Percentiles rank a stretch among this genome's conserved stretches.
Evolutionary conservation across 2,888 invertebrate genomes (phyloP).

Genomic region (Troglohyphantes excavatus): DNA sequence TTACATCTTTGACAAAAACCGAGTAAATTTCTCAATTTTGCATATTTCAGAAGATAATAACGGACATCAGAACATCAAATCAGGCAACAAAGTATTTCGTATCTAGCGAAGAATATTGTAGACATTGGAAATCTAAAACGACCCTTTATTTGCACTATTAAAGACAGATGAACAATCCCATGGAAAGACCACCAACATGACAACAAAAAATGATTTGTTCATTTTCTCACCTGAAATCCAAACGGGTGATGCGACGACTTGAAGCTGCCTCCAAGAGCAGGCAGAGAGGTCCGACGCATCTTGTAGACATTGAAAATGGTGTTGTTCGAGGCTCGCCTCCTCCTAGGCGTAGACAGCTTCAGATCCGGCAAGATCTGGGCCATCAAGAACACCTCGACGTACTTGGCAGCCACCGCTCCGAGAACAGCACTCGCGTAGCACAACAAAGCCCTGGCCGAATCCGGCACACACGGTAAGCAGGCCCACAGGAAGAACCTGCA

Average conservation of each 20-base stretch:
- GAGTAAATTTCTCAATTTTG: too few relatives aligned
- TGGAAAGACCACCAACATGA: too few relatives aligned
- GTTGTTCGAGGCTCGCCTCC: conserved; percentile 63
- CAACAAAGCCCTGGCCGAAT: conserved; percentile 4
- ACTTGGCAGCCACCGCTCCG: conserved; percentile 55
- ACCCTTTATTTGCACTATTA: background rate
- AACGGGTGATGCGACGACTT: conserved; percentile 50
- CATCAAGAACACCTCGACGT: conserved; percentile 45
- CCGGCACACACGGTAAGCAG: conserved; percentile 54
- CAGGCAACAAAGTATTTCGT: too few relatives aligned
- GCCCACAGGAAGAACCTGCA: conserved; percentile 56
- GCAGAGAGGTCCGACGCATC: conserved; percentile 64
- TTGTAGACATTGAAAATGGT: conserved; percentile 60
- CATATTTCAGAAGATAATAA: too few relatives aligned
- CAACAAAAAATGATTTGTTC: too few relatives aligned
- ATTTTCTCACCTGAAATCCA: conserved; percentile 74
- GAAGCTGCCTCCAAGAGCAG: conserved; percentile 66
- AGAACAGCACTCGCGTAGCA: conserved; percentile 31
- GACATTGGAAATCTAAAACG: background rate
- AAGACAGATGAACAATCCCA: background rate
- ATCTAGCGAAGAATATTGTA: too few relatives aligned
- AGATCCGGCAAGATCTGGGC: conserved; percentile 49
- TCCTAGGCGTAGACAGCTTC: conserved; percentile 52
- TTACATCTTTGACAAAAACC: too few relatives aligned
- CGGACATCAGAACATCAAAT: too few relatives aligned